Percentiles rank a stretch among this genome's conserved stretches.
These are phyloP conservation scores for Arbacia lixula DNA, from an alignment of 53 echinoderm and acorn worm species.

Conservation along the genomic window DNA sequence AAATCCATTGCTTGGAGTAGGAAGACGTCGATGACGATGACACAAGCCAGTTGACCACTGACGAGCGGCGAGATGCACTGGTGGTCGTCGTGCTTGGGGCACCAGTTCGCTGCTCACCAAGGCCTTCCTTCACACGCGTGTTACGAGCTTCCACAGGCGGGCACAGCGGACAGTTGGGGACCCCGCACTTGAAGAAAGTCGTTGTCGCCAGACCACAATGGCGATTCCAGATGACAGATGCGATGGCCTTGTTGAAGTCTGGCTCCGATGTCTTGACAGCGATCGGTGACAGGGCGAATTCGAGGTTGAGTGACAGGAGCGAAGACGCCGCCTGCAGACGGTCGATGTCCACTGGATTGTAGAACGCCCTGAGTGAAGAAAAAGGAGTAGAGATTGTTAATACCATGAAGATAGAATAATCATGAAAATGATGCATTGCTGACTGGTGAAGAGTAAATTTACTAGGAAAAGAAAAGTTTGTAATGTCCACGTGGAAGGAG, in stretches of 20 bases:
- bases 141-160: neutral
- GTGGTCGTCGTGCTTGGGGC: too few species aligned
- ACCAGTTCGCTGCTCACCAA: too few species aligned
- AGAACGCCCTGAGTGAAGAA: neutral
- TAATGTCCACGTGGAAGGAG: neutral
- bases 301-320: conserved; percentile 7
- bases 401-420: neutral
- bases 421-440: neutral
- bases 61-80: conserved; percentile 5
- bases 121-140: neutral
- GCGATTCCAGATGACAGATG: conserved; percentile 45
- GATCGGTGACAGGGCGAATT: conserved; percentile 23
- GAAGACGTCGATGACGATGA: conserved; percentile 23
- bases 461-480: neutral
- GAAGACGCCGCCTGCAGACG: conserved; percentile 51
- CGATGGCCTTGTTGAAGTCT: conserved; percentile 37
- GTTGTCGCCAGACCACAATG: neutral
- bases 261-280: conserved; percentile 35
- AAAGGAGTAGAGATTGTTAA: neutral
- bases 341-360: neutral
- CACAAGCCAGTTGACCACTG: conserved; percentile 48
- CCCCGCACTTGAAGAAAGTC: conserved; percentile 34
- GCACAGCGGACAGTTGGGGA: conserved; percentile 51
- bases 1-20: neutral
- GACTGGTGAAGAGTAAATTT: neutral